Evolutionary conservation across 2,113 vertebrate species (phyloP).

Genomic region (Catagonus wagneri): DNA sequence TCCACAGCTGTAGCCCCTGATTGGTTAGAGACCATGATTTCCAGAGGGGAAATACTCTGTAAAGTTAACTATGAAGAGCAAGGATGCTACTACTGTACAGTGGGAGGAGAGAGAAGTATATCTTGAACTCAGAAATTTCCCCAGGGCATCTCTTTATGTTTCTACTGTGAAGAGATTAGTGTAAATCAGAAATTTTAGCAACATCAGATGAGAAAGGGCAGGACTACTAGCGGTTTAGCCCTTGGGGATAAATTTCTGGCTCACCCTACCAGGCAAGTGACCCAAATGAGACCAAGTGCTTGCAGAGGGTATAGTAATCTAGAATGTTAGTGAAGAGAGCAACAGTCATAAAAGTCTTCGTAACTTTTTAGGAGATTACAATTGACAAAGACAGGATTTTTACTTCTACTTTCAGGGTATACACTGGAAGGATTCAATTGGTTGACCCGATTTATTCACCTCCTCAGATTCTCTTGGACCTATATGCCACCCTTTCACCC

Average conservation of each 20-base stretch:
- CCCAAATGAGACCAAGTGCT: neutral
- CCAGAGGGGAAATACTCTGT: neutral
- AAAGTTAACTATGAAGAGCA: neutral
- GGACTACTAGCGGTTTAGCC: neutral
- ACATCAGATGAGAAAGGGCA: neutral
- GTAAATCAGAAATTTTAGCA: neutral
- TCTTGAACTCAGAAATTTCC: neutral
- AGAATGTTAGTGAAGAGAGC: neutral
- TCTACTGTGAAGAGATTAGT: neutral
- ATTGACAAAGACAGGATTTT: neutral
- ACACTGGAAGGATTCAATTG: neutral
- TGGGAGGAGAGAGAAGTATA: neutral
- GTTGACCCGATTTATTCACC: neutral
- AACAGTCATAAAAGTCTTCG: neutral
- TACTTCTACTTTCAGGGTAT: neutral
- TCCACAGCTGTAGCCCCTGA: neutral
- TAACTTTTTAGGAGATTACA: neutral
- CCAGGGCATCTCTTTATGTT: neutral
- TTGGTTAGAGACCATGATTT: neutral
- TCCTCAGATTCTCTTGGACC: neutral
- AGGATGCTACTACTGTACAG: neutral
- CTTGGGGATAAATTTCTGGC: neutral
- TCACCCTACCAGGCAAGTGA: neutral
- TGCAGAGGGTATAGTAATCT: neutral
- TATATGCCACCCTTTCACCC: neutral